Conservation (phyloP, 2,888 invertebrate species). For the Copidosoma aretas region DNA sequence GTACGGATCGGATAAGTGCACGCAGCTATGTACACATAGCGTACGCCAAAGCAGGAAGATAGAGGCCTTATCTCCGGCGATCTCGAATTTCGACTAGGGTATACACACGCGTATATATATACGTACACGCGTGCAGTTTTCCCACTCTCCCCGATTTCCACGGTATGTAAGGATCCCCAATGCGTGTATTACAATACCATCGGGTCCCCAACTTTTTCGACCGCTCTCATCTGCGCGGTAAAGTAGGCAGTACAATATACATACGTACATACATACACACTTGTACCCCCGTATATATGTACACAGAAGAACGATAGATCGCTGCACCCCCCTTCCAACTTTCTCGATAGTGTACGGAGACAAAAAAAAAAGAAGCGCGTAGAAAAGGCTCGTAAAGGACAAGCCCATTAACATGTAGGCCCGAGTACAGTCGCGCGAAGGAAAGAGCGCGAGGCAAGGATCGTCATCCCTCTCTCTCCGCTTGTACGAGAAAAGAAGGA, state of each 20-base stretch:
- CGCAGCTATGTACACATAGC: conserved; percentile 4
- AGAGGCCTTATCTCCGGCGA: conserved; percentile 35
- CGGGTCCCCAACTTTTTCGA: conserved; percentile 32
- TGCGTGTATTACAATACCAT: conserved; percentile 23
- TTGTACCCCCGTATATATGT: too few species aligned
- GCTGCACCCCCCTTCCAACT: too few species aligned
- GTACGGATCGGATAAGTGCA: conserved; percentile 1
- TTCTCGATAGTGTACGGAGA: conserved; percentile 11
- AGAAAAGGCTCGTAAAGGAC: neutral
- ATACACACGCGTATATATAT: conserved; percentile 11
- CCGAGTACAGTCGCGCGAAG: too few species aligned
- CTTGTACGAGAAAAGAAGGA: neutral
- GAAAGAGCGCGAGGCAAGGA: neutral
- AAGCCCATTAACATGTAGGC: neutral
- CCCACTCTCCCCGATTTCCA: conserved; percentile 30
- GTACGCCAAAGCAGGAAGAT: conserved; percentile 32
- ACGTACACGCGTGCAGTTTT: neutral
- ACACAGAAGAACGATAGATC: too few species aligned
- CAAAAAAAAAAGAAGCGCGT: conserved; percentile 14
- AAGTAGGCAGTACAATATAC: too few species aligned
- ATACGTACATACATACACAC: neutral
- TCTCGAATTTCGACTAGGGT: conserved; percentile 35
- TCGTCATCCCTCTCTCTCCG: neutral
- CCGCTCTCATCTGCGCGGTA: too few species aligned
- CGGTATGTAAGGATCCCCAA: conserved; percentile 31